Evolutionary conservation across 2,888 invertebrate species (phyloP).

Genomic region (Coelogynopora nodosa): DNA sequence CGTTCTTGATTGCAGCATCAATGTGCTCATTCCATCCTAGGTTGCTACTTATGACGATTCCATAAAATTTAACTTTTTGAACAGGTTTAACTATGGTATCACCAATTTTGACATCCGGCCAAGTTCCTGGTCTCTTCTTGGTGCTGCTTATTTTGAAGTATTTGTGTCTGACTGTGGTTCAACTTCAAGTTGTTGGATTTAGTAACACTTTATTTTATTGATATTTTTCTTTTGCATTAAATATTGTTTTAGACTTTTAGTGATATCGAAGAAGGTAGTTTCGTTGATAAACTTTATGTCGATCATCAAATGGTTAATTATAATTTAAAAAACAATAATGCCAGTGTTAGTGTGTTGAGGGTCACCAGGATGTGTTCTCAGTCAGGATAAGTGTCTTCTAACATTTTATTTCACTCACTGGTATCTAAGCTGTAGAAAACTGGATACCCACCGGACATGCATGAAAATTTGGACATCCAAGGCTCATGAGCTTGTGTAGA

Average conservation of each 20-base stretch:
- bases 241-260: background rate
- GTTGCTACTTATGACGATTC: background rate
- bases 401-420: background rate
- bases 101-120: background rate
- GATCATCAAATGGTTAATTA: background rate
- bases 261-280: background rate
- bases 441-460: background rate
- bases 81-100: background rate
- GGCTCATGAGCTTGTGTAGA: constrained; percentile 1
- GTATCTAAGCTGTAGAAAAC: background rate
- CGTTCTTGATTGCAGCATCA: background rate
- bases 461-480: constrained; percentile 17
- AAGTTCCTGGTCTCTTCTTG: background rate
- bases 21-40: background rate
- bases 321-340: background rate
- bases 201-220: background rate
- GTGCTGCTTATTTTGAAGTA: background rate
- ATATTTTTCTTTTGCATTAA: background rate
- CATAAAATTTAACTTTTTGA: background rate
- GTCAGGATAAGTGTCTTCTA: background rate
- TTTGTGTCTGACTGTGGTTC: background rate
- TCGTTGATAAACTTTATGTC: background rate
- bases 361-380: background rate
- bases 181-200: background rate
- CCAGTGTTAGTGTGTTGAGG: background rate